Conservation (phyloP, 92 coral and sea anemone genomes). For the Montipora capitata region DNA sequence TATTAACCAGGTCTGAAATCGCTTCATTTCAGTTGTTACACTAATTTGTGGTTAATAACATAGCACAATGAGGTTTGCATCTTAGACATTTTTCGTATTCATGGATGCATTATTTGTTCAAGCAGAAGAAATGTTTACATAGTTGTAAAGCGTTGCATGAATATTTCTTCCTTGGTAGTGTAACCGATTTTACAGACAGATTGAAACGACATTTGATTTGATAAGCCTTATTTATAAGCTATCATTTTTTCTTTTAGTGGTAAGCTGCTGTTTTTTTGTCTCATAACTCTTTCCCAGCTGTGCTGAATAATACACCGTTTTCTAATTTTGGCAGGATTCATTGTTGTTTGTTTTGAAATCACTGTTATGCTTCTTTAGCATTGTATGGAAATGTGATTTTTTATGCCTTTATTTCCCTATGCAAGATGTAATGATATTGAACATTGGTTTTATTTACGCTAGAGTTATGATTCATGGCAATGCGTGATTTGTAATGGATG, state of each 20-base stretch:
- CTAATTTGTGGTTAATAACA: background rate
- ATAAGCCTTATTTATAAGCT: background rate
- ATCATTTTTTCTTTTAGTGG: background rate
- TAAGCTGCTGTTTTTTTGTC: background rate
- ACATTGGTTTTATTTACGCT: no score
- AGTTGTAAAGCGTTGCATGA: slow-evolving; percentile 8
- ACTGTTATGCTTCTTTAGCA: background rate
- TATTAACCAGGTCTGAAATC: background rate
- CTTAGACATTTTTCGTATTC: slow-evolving; percentile 9
- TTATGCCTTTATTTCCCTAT: background rate
- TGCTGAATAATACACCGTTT: background rate
- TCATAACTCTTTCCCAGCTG: background rate
- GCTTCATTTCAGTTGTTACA: background rate
- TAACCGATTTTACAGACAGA: background rate
- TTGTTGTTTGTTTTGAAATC: slow-evolving; percentile 17
- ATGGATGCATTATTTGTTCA: slow-evolving; percentile 20
- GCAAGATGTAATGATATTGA: background rate
- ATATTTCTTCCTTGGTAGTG: background rate
- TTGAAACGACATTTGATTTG: background rate
- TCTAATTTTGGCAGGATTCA: background rate
- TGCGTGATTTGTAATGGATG: background rate
- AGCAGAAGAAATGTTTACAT: slow-evolving; percentile 17
- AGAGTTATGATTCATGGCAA: background rate
- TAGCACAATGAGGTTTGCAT: background rate
- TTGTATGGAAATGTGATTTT: background rate